Base-by-base conservation (phyloP, 2,797 vertebrate genomes). In the Tenualosa thibaudeaui region DNA sequence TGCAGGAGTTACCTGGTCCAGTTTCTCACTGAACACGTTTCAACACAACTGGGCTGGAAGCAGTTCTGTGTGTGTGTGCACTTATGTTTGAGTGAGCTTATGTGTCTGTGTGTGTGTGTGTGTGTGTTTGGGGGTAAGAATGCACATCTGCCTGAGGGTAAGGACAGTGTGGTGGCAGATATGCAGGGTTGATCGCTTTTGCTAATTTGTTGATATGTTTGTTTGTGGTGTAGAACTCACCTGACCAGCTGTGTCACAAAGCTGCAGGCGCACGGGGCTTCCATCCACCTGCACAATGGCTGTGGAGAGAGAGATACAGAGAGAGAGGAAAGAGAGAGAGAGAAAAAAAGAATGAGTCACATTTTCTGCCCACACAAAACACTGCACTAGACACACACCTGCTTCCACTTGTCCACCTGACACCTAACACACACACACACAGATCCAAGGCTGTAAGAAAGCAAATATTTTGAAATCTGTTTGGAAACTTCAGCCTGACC, bases 211-310 rank as follows among this genome's bases (percentile, higher is more conserved):
- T 26, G 26, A 24, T 65, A 31, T 65, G 24, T 65, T 26, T 26
- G n/a, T 65, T 26, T 65, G 24, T 82, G 82, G 58, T 43, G 58
- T 8, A 17, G 83, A n/a, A 87, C 94, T 95, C 93, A 97, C 96
- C 95, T 96, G 96, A 91, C 96, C 96, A 8, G 96, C 96, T 0
- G 96, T 97, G 92, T 97, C 96, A 84, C 96, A 97, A 62, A 97
- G 90, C 91, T 96, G 96, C 53, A 97, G 93, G 89, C 96, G 92
- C 3, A 97, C 94, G 0, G 96, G 96, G 87, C 90, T 94, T 81
- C 96, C 96, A 19, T 96, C 96, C 86, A 97, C 96, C 88, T 96
- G 95, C 85, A 97, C 96, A 58, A 96, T 94, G 83, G 96, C 96
- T 97, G 92, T 13, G 82, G 75, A 84, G 12, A 54, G 50, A 82